Percentiles rank a stretch among this genome's conserved stretches.
phyloP scores from a whole-genome alignment of 37 sponge, comb jelly and placozoan genomes.

The Halisarca cf. caerulea region DNA sequence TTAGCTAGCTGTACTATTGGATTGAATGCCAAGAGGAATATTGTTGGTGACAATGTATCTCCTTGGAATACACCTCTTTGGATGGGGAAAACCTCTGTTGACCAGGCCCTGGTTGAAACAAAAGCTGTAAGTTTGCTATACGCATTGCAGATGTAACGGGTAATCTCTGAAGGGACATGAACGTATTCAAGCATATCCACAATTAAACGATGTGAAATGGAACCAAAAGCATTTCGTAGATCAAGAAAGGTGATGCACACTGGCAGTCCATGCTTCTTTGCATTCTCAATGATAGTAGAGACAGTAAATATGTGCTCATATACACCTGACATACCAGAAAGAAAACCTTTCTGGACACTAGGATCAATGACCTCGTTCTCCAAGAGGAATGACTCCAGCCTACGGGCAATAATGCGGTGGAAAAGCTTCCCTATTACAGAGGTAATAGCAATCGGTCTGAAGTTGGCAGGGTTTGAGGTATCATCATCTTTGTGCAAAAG shows the following conservation, averaged over 20 bases:
- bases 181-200: neutral
- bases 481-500: conserved; percentile 1
- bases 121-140: neutral
- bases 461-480: neutral
- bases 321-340: neutral
- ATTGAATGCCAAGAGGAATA: neutral
- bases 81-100: neutral
- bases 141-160: neutral
- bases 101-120: neutral
- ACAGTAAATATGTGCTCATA: neutral
- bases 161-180: neutral
- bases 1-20: neutral
- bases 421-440: conserved; percentile 20
- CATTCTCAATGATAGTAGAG: neutral
- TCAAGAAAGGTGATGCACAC: neutral
- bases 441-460: conserved; percentile 26
- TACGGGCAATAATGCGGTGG: conserved; percentile 3
- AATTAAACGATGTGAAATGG: neutral
- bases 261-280: neutral
- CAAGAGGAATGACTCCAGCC: neutral
- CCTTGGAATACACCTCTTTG: neutral
- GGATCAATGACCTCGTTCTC: neutral
- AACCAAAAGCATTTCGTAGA: neutral
- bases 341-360: neutral
- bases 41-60: neutral